Evolutionary conservation across 2,888 invertebrate genomes (phyloP).

Genomic region (Ceraclea dissimilis): DNA sequence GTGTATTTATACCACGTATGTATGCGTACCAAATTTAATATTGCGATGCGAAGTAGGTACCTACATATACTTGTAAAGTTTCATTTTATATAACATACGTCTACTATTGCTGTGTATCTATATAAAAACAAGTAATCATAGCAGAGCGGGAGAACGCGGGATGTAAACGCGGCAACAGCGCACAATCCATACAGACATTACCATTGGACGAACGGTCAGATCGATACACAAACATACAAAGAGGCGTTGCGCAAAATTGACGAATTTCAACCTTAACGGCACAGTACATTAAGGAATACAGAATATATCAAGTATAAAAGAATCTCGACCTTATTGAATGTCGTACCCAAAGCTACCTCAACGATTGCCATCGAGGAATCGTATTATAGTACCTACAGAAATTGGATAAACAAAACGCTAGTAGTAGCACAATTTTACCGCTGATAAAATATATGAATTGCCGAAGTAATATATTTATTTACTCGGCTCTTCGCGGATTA

Average conservation of each 20-base stretch:
- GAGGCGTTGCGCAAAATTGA: constrained; percentile 47
- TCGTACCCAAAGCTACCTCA: neutral
- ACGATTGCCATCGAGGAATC: neutral
- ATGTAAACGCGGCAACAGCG: constrained; percentile 40
- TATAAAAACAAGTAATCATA: too few species aligned
- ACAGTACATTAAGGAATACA: constrained; percentile 17
- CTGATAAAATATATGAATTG: neutral
- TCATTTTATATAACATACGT: too few species aligned
- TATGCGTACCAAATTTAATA: too few species aligned
- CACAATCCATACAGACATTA: constrained; percentile 48
- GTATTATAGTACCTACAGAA: constrained; percentile 6
- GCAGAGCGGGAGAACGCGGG: constrained; percentile 6
- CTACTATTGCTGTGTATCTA: too few species aligned
- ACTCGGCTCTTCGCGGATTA: too few species aligned
- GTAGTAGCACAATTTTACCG: constrained; percentile 11
- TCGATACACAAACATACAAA: constrained; percentile 54
- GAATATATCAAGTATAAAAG: constrained; percentile 8
- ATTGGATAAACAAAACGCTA: constrained; percentile 21
- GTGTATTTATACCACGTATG: too few species aligned
- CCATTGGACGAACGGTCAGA: constrained; percentile 54
- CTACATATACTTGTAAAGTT: too few species aligned
- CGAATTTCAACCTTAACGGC: constrained; percentile 40
- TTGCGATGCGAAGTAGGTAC: too few species aligned
- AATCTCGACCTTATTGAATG: constrained; percentile 18
- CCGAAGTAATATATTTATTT: too few species aligned